Evolutionary conservation across 2,797 vertebrate genomes (phyloP).

Genomic region (Tapirus indicus): DNA sequence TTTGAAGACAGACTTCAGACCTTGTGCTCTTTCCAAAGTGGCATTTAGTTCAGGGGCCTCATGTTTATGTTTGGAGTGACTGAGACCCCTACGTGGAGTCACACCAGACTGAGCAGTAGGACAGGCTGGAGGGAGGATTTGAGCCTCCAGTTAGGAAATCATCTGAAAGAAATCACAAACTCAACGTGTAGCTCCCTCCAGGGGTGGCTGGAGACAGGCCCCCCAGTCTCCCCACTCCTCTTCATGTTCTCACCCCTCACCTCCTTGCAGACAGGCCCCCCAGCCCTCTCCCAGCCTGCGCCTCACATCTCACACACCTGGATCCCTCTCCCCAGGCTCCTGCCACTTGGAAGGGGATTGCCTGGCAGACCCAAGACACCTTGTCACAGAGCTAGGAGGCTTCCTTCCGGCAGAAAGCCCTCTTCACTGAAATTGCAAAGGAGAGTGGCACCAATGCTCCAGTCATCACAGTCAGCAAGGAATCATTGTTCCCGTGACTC

Average conservation of each 20-base stretch:
- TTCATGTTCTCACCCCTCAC: not conserved
- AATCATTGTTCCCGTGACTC: not conserved
- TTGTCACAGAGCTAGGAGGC: not conserved
- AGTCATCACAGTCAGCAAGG: not conserved
- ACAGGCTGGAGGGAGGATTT: not conserved
- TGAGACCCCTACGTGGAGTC: not conserved
- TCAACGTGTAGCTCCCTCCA: not conserved
- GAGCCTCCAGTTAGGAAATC: not conserved
- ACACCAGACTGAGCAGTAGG: not conserved
- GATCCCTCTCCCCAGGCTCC: not conserved
- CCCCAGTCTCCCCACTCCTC: not conserved
- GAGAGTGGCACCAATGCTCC: not conserved
- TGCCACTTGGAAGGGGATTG: not conserved
- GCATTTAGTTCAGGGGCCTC: not conserved
- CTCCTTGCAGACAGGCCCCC: not conserved
- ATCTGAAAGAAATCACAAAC: not conserved
- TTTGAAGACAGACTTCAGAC: not conserved
- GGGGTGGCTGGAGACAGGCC: too few species aligned
- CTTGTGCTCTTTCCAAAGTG: not conserved
- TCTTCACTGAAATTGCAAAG: not conserved
- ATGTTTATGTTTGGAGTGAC: not conserved
- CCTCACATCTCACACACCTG: not conserved
- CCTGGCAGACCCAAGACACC: not conserved
- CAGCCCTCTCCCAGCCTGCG: not conserved
- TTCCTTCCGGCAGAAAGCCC: not conserved